These are phyloP conservation scores for Daphoenositta chrysoptera DNA, from an alignment of 2,113 vertebrate genomes.

Conservation along the genomic window DNA sequence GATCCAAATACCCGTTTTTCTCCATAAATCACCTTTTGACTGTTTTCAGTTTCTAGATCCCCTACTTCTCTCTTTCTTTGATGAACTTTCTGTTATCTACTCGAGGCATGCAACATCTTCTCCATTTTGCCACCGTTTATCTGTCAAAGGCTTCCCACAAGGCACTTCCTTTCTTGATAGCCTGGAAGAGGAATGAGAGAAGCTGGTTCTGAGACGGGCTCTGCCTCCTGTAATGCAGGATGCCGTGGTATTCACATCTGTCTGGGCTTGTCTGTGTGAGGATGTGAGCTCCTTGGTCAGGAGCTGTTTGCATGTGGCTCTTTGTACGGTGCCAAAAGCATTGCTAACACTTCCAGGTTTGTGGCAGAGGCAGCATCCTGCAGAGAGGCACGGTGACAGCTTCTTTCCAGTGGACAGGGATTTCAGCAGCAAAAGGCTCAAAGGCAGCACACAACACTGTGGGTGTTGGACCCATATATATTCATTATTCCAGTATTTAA, in stretches of 20 bases:
- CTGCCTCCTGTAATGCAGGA: background rate
- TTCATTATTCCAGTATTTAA: background rate
- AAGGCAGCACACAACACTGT: rapidly evolving
- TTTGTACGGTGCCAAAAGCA: background rate
- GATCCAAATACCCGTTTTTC: background rate
- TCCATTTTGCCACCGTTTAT: background rate
- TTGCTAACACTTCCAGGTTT: background rate
- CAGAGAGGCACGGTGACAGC: background rate
- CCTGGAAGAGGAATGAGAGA: background rate
- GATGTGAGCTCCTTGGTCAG: background rate
- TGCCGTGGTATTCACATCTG: background rate
- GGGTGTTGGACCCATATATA: background rate
- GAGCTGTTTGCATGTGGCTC: background rate
- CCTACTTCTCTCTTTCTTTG: background rate
- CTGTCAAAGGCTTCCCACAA: background rate
- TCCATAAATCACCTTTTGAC: background rate
- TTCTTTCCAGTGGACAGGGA: background rate
- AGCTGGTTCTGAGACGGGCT: background rate
- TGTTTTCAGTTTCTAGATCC: background rate
- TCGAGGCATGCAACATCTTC: background rate
- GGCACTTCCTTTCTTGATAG: background rate
- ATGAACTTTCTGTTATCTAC: background rate
- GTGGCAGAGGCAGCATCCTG: background rate
- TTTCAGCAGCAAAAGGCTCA: background rate
- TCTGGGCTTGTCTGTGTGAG: background rate